A percentile compares a stretch with the other conserved stretches of the same genome.
Evolutionary conservation across 1,140 invertebrate species (phyloP).

Genomic region (Drosophila malerkotliana): DNA sequence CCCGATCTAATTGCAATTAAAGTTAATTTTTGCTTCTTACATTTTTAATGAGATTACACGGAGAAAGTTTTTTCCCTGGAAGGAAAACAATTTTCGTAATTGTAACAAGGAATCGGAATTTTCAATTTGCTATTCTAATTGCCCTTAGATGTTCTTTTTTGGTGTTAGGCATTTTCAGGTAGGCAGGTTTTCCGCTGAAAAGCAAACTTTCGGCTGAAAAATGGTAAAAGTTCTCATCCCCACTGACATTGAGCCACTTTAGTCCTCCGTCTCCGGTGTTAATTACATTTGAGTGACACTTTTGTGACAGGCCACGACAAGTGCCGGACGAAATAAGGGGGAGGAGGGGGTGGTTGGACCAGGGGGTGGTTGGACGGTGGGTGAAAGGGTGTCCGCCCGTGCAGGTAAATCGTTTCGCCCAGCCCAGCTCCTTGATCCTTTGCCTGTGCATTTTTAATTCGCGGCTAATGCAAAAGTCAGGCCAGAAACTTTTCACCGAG

Average conservation of each 20-base stretch:
- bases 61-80: not conserved
- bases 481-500: constrained; percentile 71
- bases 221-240: constrained; percentile 49
- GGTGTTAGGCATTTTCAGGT: not conserved
- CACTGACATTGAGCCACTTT: constrained; percentile 54
- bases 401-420: constrained; percentile 63
- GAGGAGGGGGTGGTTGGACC: constrained; percentile 3
- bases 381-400: constrained; percentile 68
- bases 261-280: constrained; percentile 57
- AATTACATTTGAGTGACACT: constrained; percentile 83
- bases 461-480: constrained; percentile 71
- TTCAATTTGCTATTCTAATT: constrained; percentile 63
- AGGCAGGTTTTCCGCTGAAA: constrained; percentile 37
- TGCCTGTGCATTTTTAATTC: constrained; percentile 74
- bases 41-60: constrained; percentile 57
- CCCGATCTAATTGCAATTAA: constrained; percentile 58
- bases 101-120: constrained; percentile 50
- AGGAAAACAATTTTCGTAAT: constrained; percentile 52
- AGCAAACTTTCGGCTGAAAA: constrained; percentile 64
- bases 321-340: not conserved
- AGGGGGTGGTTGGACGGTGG: constrained; percentile 40
- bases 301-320: constrained; percentile 73
- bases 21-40: constrained; percentile 53
- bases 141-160: constrained; percentile 40
- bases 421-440: constrained; percentile 29